These are phyloP conservation scores for Chirona hameri DNA, from an alignment of 2,888 invertebrate genomes.

Conservation along the genomic window DNA sequence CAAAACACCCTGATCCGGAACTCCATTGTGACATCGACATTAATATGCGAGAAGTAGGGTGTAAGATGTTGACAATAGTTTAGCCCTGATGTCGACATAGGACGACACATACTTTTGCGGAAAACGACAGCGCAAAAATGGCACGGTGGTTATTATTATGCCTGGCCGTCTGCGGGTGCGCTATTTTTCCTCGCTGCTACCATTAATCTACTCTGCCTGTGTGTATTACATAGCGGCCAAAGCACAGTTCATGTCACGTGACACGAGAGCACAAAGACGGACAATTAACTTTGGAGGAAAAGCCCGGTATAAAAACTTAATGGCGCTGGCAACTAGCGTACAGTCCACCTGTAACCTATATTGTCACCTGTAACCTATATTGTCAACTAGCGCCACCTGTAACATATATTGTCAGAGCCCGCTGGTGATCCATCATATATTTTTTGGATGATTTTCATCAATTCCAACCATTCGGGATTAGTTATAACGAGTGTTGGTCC, in stretches of 20 bases:
- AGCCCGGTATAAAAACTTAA: not conserved
- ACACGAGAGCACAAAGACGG: not conserved
- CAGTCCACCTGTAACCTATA: not conserved
- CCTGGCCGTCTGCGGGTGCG: not conserved
- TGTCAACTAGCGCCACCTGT: not conserved
- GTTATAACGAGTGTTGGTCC: too few relatives aligned
- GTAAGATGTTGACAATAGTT: too few relatives aligned
- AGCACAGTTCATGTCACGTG: not conserved
- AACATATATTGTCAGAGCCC: too few relatives aligned
- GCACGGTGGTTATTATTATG: not conserved
- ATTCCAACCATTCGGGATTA: too few relatives aligned
- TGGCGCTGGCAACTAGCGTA: not conserved
- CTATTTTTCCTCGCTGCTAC: not conserved
- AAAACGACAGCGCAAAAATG: not conserved
- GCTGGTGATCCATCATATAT: too few relatives aligned
- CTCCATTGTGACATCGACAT: too few relatives aligned
- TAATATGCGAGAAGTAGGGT: too few relatives aligned
- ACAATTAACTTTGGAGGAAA: slow-evolving; percentile 1
- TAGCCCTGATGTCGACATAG: too few relatives aligned
- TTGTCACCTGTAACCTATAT: too few relatives aligned
- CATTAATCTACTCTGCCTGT: not conserved
- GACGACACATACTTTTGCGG: not conserved
- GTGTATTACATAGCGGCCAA: not conserved
- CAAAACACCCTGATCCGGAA: too few relatives aligned
- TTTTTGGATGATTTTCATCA: too few relatives aligned